Evolutionary conservation across 2,888 invertebrate genomes (phyloP).

Genomic region (Orthosia incerta): DNA sequence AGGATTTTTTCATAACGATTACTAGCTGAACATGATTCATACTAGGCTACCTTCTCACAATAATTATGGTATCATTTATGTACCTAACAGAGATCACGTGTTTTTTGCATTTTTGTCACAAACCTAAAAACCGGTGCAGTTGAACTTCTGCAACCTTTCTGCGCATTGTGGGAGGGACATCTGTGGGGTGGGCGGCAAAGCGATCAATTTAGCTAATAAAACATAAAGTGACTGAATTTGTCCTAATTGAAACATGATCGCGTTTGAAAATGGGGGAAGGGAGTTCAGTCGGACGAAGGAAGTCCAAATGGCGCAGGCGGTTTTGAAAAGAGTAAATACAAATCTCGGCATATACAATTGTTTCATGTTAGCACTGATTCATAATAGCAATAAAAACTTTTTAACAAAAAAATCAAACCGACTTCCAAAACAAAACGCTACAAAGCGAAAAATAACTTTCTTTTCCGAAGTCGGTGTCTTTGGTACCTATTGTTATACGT

Average conservation of each 20-base stretch:
- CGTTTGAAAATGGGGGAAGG: conserved; percentile 13
- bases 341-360: background rate
- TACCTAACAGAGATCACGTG: background rate
- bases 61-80: too few species aligned
- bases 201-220: conserved; percentile 63
- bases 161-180: conserved; percentile 42
- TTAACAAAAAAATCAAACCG: too few species aligned
- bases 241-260: conserved; percentile 63
- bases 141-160: conserved; percentile 32
- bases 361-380: too few species aligned
- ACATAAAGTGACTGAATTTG: conserved; percentile 55
- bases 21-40: too few species aligned
- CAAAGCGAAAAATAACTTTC: too few species aligned
- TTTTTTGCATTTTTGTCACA: too few species aligned
- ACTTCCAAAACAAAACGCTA: too few species aligned
- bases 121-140: background rate
- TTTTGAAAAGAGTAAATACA: background rate
- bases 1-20: too few species aligned
- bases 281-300: background rate
- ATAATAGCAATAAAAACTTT: too few species aligned
- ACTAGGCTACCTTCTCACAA: too few species aligned
- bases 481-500: too few species aligned
- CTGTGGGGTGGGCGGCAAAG: conserved; percentile 52
- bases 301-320: background rate
- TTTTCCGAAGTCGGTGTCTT: too few species aligned